Conservation (phyloP, 2,113 vertebrate genomes). For the Manacus vitellinus region DNA sequence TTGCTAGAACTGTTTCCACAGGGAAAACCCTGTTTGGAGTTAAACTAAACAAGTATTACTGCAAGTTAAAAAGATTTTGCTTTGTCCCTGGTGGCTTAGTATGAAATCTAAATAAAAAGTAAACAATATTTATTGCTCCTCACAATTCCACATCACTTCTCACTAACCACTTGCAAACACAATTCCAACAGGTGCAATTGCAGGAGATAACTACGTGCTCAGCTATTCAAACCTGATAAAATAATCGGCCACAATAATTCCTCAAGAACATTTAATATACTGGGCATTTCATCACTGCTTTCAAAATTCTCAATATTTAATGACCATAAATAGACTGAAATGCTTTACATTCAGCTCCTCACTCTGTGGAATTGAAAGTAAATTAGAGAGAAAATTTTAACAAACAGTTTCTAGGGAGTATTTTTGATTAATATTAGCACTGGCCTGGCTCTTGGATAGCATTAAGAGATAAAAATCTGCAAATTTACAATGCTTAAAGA, state of each 20-base stretch:
- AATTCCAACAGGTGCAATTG: neutral
- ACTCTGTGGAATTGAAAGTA: slow-evolving; percentile 5
- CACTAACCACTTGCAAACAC: slow-evolving; percentile 31
- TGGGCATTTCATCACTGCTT: slow-evolving; percentile 42
- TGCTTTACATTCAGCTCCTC: neutral
- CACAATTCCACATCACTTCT: slow-evolving; percentile 8
- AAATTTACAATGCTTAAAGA: neutral
- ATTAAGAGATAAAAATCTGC: neutral
- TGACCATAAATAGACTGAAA: slow-evolving; percentile 41
- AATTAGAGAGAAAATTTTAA: slow-evolving; percentile 47
- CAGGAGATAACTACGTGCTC: neutral
- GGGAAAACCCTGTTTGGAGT: neutral
- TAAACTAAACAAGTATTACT: neutral
- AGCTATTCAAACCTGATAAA: slow-evolving; percentile 10
- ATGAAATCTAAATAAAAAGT: slow-evolving; percentile 53
- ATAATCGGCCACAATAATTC: slow-evolving; percentile 40
- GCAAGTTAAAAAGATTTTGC: neutral
- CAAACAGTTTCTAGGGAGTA: slow-evolving; percentile 14
- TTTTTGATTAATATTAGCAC: neutral
- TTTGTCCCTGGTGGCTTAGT: neutral
- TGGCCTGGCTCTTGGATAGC: neutral
- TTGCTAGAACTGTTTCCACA: neutral
- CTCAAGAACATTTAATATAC: slow-evolving; percentile 52
- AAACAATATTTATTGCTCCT: neutral
- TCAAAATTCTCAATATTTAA: slow-evolving; percentile 56